Base-by-base conservation (phyloP, 1,140 invertebrate genomes). In the Macrosteles quadrilineatus region DNA sequence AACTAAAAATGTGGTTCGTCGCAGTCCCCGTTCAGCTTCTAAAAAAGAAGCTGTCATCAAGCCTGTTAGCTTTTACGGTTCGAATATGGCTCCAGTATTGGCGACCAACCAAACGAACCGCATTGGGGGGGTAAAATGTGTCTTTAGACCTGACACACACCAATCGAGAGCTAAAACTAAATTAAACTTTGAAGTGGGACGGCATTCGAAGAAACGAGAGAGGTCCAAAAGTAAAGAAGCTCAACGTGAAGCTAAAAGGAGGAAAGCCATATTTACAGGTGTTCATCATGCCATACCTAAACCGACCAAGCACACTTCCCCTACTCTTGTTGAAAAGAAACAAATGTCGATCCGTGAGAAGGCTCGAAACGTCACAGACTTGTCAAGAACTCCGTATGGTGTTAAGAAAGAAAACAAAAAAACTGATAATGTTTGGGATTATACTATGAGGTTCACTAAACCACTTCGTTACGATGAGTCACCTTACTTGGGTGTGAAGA, bases 241-340 rank as follows among this genome's bases (percentile, higher is more conserved):
- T 43, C 1, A 6, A 23, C 32, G 32, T 43, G 40, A 43, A 40
- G 23, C 63, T 6, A 66, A 66, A 27, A 66, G 36, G 23, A 17
- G 63, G 21, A 66, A 66, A 66, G n/a, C 32, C 9, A 21, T 66
- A 25, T 66, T 23, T 45, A n/a, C 63, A 21, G 63, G 63, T 45
- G 63, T 66, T 66, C 63, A 43, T 14, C 63, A 66, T 66, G 31
- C 63, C 14, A 66, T 66, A 21, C 55, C 55, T 14, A 59, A 59
- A 29, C 55, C 21, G 21, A 4, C 6, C 21, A 66, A 43, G 23
- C 32, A 25, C 17, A 3, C 53, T 27, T 32, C n/a, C 21, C 29
- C 62, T 64, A 1, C 29, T 25, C 27, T 32, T 32, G 59, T 63
- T 31, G 63, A 40, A 21, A 2, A 27, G 32, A 12, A 6, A 12